These are phyloP conservation scores for Drosophila fulvimacula DNA, from an alignment of 2,888 invertebrate genomes.

Conservation along the genomic window DNA sequence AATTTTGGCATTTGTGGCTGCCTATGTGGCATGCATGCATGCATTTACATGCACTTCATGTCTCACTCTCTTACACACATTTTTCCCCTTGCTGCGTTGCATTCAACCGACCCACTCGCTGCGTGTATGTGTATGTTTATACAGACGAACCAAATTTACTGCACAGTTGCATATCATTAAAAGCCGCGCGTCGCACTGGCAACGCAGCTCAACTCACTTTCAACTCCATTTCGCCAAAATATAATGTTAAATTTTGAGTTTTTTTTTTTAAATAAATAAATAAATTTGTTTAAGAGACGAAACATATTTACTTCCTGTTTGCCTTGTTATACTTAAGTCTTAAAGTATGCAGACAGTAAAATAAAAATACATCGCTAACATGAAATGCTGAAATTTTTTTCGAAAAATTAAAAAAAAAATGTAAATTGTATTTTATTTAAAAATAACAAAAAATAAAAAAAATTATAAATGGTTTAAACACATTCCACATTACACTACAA, in stretches of 20 bases:
- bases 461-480: too few species aligned
- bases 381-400: too few species aligned
- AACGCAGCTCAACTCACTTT: constrained; percentile 7
- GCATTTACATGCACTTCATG: constrained; percentile 17
- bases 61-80: not conserved
- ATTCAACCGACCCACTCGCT: not conserved
- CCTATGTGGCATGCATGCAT: constrained; percentile 36
- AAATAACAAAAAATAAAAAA: too few species aligned
- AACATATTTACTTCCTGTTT: too few species aligned
- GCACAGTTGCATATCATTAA: constrained; percentile 60
- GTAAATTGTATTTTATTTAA: too few species aligned
- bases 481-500: too few species aligned
- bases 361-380: not conserved
- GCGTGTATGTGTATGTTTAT: constrained; percentile 20
- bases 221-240: constrained; percentile 25
- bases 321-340: not conserved
- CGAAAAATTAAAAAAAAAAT: too few species aligned
- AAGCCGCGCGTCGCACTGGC: constrained; percentile 22
- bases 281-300: not conserved
- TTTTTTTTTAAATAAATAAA: not conserved
- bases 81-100: not conserved
- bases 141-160: constrained; percentile 50
- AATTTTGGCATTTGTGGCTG: constrained; percentile 64
- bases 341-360: not conserved
- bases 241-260: not conserved